Percentiles rank a stretch among this genome's conserved stretches.
phyloP scores from a whole-genome alignment of 2,797 vertebrate species.

The Acipenser transmontanus region DNA sequence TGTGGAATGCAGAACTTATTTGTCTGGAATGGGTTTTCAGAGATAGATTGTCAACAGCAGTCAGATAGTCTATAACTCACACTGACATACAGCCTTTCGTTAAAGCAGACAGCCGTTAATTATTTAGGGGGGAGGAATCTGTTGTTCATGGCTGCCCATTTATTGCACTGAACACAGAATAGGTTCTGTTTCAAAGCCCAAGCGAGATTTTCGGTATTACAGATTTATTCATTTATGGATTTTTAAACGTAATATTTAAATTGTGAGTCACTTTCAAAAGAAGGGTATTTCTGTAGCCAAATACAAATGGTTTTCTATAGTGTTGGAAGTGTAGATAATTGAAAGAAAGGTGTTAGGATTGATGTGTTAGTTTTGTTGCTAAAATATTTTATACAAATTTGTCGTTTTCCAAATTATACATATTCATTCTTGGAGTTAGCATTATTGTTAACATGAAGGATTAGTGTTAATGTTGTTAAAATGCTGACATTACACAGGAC shows the following conservation, averaged over 20 bases:
- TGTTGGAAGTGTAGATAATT: no score
- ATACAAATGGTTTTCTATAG: no score
- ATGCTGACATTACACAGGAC: no score
- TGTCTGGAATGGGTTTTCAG: constrained; percentile 33
- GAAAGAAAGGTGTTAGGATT: no score
- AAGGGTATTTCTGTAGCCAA: no score
- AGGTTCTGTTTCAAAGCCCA: neutral
- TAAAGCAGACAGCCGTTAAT: constrained; percentile 39
- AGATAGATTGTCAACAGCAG: constrained; percentile 42
- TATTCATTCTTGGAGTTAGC: no score
- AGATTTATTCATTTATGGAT: neutral
- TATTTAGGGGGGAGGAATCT: constrained; percentile 27
- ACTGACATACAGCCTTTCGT: neutral
- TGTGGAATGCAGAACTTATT: neutral
- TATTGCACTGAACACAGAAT: constrained; percentile 30
- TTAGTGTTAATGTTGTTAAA: no score
- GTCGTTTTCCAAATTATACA: no score
- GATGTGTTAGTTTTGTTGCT: no score
- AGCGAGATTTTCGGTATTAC: neutral
- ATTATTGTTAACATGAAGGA: no score
- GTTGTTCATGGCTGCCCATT: constrained; percentile 42
- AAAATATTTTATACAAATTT: no score
- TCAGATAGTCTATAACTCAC: constrained; percentile 32
- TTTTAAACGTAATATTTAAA: neutral
- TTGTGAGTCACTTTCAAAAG: no score